These are phyloP conservation scores for Phyllostomus hastatus DNA, from an alignment of 2,113 vertebrate species.

Conservation along the genomic window DNA sequence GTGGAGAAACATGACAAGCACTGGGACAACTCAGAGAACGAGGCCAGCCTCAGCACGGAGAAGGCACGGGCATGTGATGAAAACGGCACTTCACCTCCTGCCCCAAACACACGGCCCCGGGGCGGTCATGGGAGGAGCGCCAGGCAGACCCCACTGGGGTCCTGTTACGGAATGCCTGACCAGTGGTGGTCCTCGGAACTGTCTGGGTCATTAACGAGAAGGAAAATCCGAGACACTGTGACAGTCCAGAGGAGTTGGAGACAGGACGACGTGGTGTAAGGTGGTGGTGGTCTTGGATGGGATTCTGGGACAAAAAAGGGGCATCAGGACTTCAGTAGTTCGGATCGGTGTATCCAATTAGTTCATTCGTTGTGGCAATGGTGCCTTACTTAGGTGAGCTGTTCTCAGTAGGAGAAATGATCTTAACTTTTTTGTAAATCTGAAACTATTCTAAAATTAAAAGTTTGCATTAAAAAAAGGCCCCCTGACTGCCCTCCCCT, in stretches of 20 bases:
- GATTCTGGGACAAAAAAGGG: not conserved
- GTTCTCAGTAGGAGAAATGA: not conserved
- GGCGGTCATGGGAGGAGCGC: not conserved
- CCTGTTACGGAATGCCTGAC: not conserved
- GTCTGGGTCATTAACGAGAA: not conserved
- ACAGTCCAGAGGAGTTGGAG: not conserved
- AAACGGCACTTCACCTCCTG: not conserved
- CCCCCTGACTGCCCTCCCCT: not conserved
- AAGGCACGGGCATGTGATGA: not conserved
- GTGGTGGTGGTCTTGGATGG: not conserved
- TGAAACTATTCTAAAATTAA: not conserved
- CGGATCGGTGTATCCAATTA: fast-evolving
- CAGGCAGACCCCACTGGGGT: not conserved
- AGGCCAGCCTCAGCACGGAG: not conserved
- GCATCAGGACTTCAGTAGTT: not conserved
- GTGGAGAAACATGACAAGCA: not conserved
- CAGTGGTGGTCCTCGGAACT: not conserved
- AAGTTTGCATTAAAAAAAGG: not conserved
- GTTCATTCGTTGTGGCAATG: not conserved
- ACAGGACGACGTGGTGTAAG: not conserved
- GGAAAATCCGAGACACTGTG: not conserved
- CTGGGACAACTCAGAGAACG: not conserved
- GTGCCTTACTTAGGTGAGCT: not conserved
- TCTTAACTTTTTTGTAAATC: not conserved
- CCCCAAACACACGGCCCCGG: not conserved